phyloP scores from a whole-genome alignment of 2,113 vertebrate species.

The Melanostigma gelatinosum region DNA sequence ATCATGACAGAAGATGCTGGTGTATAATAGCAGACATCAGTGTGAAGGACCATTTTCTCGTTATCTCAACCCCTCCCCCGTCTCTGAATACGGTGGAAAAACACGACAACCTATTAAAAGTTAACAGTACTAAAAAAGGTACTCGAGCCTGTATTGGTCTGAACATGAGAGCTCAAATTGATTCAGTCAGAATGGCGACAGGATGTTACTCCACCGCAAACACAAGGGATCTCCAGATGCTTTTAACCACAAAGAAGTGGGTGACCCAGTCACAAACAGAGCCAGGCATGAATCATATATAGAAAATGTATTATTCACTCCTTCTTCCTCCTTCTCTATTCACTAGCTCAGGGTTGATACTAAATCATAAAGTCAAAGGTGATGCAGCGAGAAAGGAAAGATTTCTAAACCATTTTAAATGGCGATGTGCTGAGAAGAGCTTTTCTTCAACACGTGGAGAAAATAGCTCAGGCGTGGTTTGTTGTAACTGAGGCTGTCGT shows the following conservation, averaged over 20 bases:
- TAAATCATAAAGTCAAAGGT: slow-evolving; percentile 35
- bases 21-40: neutral
- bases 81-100: neutral
- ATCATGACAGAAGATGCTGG: neutral
- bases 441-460: slow-evolving; percentile 1
- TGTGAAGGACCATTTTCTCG: neutral
- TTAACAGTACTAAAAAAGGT: neutral
- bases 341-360: slow-evolving; percentile 7
- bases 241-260: slow-evolving; percentile 58
- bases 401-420: neutral
- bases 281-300: slow-evolving; percentile 57
- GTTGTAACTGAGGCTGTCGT: slow-evolving; percentile 35
- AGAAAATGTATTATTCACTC: slow-evolving; percentile 55
- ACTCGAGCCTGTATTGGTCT: neutral
- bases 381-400: neutral
- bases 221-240: slow-evolving; percentile 33
- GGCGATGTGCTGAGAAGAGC: neutral
- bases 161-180: slow-evolving; percentile 8
- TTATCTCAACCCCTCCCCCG: neutral
- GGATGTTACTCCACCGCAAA: slow-evolving; percentile 39
- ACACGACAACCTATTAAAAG: slow-evolving; percentile 6
- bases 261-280: slow-evolving; percentile 67
- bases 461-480: slow-evolving; percentile 43
- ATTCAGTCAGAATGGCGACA: slow-evolving; percentile 1
- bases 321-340: slow-evolving; percentile 27